Percentiles rank a stretch among this genome's conserved stretches.
These are phyloP conservation scores for Emydoidea blandingii DNA, from an alignment of 2,797 vertebrate species.

Conservation along the genomic window DNA sequence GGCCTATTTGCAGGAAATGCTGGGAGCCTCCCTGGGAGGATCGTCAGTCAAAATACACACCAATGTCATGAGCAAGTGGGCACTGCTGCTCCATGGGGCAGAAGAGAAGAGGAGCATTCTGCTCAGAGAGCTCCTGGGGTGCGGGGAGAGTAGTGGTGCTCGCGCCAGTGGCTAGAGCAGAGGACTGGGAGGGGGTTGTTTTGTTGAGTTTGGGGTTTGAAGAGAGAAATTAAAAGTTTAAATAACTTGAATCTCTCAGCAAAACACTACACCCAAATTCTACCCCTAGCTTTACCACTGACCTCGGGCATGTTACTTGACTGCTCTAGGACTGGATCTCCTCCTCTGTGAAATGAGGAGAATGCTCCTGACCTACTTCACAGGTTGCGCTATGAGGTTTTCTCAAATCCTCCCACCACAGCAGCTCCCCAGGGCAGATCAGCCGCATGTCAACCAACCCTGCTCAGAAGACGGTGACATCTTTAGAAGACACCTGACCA, in stretches of 20 bases:
- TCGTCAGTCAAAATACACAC: neutral
- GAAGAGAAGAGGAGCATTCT: neutral
- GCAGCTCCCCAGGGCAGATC: neutral
- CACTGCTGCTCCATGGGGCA: neutral
- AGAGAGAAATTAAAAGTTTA: neutral
- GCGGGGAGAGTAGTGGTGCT: neutral
- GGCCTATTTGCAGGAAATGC: neutral
- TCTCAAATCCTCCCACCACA: neutral
- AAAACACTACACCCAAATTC: neutral
- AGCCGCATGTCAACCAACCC: neutral
- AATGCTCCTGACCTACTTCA: too few relatives aligned
- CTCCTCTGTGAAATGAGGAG: neutral
- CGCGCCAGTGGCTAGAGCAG: neutral
- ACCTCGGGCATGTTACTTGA: neutral
- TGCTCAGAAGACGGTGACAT: too few relatives aligned
- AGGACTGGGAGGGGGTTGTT: neutral
- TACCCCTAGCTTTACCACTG: neutral
- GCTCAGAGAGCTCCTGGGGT: neutral
- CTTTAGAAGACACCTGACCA: neutral
- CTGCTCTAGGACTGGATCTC: neutral
- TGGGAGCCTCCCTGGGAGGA: neutral
- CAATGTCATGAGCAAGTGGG: neutral
- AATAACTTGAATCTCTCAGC: neutral
- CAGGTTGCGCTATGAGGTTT: too few relatives aligned
- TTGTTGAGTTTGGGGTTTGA: neutral